Conservation (phyloP, 2,113 vertebrate species). For the Halcyon senegalensis region DNA sequence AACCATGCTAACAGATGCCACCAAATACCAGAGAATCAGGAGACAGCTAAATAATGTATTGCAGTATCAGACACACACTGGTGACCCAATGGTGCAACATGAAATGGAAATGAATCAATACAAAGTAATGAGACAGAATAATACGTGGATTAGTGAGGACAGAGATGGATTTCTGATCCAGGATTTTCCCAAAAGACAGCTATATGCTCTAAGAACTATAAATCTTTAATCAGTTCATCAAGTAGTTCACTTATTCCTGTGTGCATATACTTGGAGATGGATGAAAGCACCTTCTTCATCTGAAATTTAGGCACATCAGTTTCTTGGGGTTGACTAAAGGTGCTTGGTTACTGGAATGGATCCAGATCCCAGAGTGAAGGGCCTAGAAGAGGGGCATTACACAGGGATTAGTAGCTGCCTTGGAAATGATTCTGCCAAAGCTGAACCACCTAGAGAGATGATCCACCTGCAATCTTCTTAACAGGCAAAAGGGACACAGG, state of each 20-base stretch:
- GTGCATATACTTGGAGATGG: not conserved
- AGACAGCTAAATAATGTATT: slow-evolving; percentile 28
- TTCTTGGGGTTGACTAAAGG: not conserved
- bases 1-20: not conserved
- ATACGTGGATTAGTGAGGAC: not conserved
- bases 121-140: slow-evolving; percentile 39
- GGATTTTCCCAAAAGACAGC: slow-evolving; percentile 3
- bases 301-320: not conserved
- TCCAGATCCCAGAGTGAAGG: not conserved
- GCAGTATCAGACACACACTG: not conserved
- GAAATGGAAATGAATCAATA: slow-evolving; percentile 50
- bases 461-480: not conserved
- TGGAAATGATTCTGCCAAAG: not conserved
- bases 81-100: not conserved
- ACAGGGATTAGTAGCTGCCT: not conserved
- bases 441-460: not conserved
- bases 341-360: not conserved
- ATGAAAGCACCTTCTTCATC: not conserved
- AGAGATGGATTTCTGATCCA: slow-evolving; percentile 31
- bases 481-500: not conserved
- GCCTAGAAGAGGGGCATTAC: not conserved
- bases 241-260: not conserved
- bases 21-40: not conserved
- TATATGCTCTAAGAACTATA: slow-evolving; percentile 23
- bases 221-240: slow-evolving; percentile 61